Percentiles rank a stretch among this genome's conserved stretches.
Conservation (phyloP, 2,113 vertebrate species). For the Hypomesus transpacificus region DNA sequence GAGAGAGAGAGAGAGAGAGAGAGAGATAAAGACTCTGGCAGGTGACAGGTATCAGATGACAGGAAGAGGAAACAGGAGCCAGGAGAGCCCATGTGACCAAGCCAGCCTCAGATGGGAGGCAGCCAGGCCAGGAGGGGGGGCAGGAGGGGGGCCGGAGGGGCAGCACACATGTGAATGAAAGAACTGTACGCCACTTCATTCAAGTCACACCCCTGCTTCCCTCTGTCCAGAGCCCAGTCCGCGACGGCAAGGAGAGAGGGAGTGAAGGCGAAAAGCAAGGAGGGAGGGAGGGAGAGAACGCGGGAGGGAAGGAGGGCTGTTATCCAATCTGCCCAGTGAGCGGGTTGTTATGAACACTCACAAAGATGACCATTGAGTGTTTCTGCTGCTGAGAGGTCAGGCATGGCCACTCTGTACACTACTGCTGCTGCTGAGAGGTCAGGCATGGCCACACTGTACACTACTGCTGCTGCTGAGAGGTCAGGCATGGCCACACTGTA, state of each 20-base stretch:
- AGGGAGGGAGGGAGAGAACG: neutral
- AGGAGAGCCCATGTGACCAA: constrained; percentile 29
- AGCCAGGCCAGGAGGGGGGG: no score
- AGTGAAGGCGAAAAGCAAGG: no score
- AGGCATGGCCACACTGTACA: neutral
- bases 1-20: constrained; percentile 18
- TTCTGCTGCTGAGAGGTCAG: neutral
- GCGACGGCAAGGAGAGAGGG: constrained; percentile 5
- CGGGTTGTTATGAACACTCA: constrained; percentile 33
- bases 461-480: neutral
- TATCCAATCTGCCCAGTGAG: constrained; percentile 49
- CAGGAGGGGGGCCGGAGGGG: no score
- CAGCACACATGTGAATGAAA: no score
- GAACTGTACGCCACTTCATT: no score
- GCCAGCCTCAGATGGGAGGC: constrained; percentile 39
- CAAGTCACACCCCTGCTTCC: neutral
- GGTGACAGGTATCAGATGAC: constrained; percentile 57
- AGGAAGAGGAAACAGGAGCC: constrained; percentile 50
- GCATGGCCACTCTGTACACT: neutral
- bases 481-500: neutral
- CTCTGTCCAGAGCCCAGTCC: constrained; percentile 19
- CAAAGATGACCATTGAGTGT: constrained; percentile 51
- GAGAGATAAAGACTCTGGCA: constrained; percentile 32
- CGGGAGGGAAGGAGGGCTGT: constrained; percentile 4
- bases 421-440: neutral